These are phyloP conservation scores for Ptychochromis oligacanthus DNA, from an alignment of 2,113 vertebrate genomes.

Conservation along the genomic window DNA sequence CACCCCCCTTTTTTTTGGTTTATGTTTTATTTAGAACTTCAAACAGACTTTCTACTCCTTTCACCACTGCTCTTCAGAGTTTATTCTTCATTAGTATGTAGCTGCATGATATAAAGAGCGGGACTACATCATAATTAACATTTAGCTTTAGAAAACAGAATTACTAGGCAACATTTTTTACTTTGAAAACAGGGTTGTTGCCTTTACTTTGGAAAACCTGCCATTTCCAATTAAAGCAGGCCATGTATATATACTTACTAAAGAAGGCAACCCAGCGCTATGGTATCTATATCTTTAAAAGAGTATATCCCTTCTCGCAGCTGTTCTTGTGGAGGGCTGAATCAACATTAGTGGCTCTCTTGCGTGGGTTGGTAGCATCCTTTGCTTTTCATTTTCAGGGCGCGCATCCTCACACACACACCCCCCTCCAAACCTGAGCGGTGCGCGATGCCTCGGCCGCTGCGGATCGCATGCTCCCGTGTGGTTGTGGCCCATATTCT, in stretches of 20 bases:
- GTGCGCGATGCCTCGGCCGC: constrained; percentile 18
- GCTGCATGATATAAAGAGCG: background rate
- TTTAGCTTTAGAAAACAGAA: background rate
- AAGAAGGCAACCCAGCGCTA: background rate
- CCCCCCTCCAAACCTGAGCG: constrained; percentile 18
- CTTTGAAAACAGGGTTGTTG: background rate
- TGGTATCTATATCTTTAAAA: background rate
- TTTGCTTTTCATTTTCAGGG: constrained; percentile 18
- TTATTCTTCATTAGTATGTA: background rate
- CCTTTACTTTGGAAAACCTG: background rate
- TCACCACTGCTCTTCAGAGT: background rate
- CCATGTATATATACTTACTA: background rate
- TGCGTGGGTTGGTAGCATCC: constrained; percentile 6
- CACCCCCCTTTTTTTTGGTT: no score
- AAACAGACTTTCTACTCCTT: background rate
- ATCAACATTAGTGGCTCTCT: constrained; percentile 45
- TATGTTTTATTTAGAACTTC: background rate
- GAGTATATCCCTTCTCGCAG: background rate
- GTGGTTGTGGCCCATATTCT: background rate
- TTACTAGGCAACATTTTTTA: background rate
- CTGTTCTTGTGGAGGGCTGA: constrained; percentile 12
- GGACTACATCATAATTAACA: background rate
- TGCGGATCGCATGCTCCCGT: constrained; percentile 5
- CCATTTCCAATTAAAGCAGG: background rate
- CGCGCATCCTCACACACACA: constrained; percentile 25